phyloP scores from a whole-genome alignment of 1,140 invertebrate species.

The Sipha flava region DNA sequence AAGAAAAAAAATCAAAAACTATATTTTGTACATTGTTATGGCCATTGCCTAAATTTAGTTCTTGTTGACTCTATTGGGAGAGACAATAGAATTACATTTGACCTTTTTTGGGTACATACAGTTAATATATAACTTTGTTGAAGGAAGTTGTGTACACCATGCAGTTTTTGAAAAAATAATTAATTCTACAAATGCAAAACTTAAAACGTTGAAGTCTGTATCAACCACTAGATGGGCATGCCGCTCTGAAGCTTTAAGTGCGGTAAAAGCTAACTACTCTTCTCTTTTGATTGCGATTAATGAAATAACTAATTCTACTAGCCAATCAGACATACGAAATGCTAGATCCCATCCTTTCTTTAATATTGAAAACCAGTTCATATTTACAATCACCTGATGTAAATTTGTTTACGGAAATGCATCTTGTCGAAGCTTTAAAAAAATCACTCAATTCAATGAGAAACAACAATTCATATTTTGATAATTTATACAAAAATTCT shows the following conservation, averaged over 20 bases:
- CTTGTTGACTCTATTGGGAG: not conserved
- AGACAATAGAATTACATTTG: not conserved
- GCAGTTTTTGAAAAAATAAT: constrained; percentile 32
- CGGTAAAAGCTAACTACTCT: constrained; percentile 17
- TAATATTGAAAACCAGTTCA: constrained; percentile 33
- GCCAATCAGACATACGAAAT: not conserved
- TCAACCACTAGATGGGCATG: constrained; percentile 34
- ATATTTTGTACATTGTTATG: not conserved
- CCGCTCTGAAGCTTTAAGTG: constrained; percentile 33
- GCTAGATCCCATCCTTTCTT: too few species aligned
- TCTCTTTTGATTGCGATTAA: constrained; percentile 15
- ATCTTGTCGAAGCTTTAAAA: not conserved
- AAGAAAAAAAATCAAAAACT: not conserved
- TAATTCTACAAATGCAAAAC: constrained; percentile 24
- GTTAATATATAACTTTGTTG: constrained; percentile 32
- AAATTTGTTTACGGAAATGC: constrained; percentile 30
- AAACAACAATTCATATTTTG: not conserved
- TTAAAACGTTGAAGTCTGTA: constrained; percentile 34
- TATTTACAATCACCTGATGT: constrained; percentile 19
- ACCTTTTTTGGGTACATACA: constrained; percentile 26
- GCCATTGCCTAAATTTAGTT: not conserved
- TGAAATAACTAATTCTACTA: not conserved
- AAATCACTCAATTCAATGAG: not conserved
- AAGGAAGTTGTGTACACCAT: constrained; percentile 34
- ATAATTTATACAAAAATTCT: not conserved